phyloP scores from a whole-genome alignment of 2,113 vertebrate genomes.

The Falco punctatus region DNA sequence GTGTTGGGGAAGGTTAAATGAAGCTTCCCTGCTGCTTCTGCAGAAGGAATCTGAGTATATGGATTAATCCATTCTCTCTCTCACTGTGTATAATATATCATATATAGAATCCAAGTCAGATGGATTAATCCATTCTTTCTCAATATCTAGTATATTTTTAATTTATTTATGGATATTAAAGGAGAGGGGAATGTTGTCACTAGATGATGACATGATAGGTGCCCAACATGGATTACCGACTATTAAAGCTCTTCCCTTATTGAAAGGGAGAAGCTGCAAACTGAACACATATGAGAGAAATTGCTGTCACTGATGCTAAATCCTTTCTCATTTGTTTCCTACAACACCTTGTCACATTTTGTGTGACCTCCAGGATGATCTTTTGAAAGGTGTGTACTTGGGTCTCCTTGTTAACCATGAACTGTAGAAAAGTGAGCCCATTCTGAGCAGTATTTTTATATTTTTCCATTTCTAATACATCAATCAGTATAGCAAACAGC shows the following conservation, averaged over 20 bases:
- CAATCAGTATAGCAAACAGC: neutral
- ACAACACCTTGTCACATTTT: neutral
- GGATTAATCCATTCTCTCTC: neutral
- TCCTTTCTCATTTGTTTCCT: neutral
- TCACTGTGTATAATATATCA: neutral
- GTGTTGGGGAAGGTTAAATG: neutral
- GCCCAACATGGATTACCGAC: neutral
- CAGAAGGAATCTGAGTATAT: neutral
- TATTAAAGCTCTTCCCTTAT: neutral
- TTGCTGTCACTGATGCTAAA: neutral
- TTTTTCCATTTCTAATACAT: neutral
- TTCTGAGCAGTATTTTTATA: neutral
- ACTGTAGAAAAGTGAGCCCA: neutral
- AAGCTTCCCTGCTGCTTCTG: neutral
- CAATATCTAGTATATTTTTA: neutral
- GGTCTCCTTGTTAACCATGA: neutral
- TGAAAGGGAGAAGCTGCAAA: neutral
- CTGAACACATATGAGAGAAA: neutral
- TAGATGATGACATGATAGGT: neutral
- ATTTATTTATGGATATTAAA: neutral
- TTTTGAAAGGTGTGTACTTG: neutral
- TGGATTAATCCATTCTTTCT: neutral
- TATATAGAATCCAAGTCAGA: neutral
- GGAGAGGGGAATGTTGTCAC: neutral
- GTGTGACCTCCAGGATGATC: neutral